A percentile compares a stretch with the other conserved stretches of the same genome.
Evolutionary conservation across 1,140 invertebrate species (phyloP).

Genomic region (Paraescarpia echinospica): DNA sequence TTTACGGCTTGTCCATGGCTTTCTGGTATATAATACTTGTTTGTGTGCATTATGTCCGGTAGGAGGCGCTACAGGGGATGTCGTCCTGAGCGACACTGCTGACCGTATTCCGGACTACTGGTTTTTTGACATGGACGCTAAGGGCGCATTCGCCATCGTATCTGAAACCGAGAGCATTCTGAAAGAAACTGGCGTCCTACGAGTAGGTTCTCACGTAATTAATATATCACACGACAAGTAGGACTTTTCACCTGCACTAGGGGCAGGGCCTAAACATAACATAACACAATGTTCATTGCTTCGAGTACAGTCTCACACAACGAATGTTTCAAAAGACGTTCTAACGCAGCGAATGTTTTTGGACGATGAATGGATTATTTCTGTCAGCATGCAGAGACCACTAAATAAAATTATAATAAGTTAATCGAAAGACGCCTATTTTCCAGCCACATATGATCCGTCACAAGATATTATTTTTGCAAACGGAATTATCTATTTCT

Average conservation of each 20-base stretch:
- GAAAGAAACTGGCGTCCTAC: not conserved
- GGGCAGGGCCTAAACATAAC: too few relatives aligned
- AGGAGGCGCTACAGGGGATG: conserved; percentile 24
- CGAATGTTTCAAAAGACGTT: not conserved
- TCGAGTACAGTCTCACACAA: not conserved
- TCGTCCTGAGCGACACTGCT: conserved; percentile 15
- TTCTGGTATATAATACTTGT: not conserved
- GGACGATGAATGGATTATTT: not conserved
- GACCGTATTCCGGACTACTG: conserved; percentile 22
- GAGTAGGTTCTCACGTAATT: not conserved
- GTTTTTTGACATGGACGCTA: conserved; percentile 11
- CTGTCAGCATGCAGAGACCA: not conserved
- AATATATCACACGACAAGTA: not conserved
- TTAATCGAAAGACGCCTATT: not conserved
- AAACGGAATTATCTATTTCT: too few relatives aligned
- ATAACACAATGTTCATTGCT: too few relatives aligned
- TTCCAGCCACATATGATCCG: not conserved
- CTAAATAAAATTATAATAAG: not conserved
- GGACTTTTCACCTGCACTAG: not conserved
- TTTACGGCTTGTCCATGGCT: too few relatives aligned
- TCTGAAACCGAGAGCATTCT: conserved; percentile 2
- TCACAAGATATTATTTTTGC: too few relatives aligned
- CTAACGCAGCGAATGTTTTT: not conserved
- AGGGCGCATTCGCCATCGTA: conserved; percentile 14
- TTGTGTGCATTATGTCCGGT: not conserved